A percentile compares a stretch with the other conserved stretches of the same genome.
Conservation (phyloP, 2,888 invertebrate species). For the Iselma pallidipennis region DNA sequence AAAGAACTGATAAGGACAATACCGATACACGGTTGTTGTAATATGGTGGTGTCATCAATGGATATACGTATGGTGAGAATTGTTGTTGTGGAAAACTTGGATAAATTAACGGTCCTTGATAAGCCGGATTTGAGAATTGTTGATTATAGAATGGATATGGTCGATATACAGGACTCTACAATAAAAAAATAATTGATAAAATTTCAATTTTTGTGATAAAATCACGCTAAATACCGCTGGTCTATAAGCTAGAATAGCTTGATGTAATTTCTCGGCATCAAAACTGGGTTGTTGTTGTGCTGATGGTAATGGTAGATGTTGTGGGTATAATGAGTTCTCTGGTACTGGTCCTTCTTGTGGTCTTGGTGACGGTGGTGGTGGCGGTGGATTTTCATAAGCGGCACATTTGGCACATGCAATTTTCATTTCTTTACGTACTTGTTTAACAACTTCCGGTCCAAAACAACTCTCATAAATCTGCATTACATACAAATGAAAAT, state of each 20-base stretch:
- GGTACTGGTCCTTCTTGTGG: slow-evolving; percentile 19
- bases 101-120: slow-evolving; percentile 51
- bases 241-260: slow-evolving; percentile 62
- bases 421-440: slow-evolving; percentile 70
- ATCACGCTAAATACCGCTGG: slow-evolving; percentile 53
- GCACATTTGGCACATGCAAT: slow-evolving; percentile 69
- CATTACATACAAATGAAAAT: too few species aligned
- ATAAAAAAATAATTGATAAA: slow-evolving; percentile 17
- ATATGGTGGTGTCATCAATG: slow-evolving; percentile 55
- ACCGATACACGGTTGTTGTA: slow-evolving; percentile 61
- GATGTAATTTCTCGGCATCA: slow-evolving; percentile 59
- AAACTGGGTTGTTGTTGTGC: slow-evolving; percentile 46
- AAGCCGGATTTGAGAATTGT: slow-evolving; percentile 27
- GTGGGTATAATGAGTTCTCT: slow-evolving; percentile 23
- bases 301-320: too few species aligned
- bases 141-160: slow-evolving; percentile 55
- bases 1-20: slow-evolving; percentile 44
- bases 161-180: slow-evolving; percentile 51
- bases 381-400: slow-evolving; percentile 56
- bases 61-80: slow-evolving; percentile 46
- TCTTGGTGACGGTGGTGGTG: slow-evolving; percentile 26
- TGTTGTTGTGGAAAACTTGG: slow-evolving; percentile 58
- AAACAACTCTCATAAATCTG: slow-evolving; percentile 75
- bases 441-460: slow-evolving; percentile 67
- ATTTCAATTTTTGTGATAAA: not conserved